A percentile compares a stretch with the other conserved stretches of the same genome.
phyloP scores from a whole-genome alignment of 2,888 invertebrate species.

The Athalia circularis region DNA sequence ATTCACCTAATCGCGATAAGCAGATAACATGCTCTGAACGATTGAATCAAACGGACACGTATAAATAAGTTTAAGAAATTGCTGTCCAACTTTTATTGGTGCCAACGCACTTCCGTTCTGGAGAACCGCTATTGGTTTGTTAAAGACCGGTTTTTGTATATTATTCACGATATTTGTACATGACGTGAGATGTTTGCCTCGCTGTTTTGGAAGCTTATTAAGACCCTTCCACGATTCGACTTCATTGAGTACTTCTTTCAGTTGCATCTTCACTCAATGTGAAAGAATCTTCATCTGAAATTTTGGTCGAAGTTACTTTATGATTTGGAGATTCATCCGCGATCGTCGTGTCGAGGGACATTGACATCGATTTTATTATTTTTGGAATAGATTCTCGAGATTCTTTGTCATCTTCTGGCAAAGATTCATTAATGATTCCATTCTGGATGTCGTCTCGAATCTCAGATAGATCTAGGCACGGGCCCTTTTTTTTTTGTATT shows the following conservation, averaged over 20 bases:
- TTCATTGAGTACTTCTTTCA: too few relatives aligned
- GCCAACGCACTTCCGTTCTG: too few relatives aligned
- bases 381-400: not conserved
- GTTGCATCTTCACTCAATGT: too few relatives aligned
- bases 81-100: not conserved
- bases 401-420: constrained; percentile 14
- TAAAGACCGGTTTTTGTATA: too few relatives aligned
- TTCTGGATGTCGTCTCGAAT: constrained; percentile 17
- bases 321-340: constrained; percentile 1
- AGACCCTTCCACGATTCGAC: too few relatives aligned
- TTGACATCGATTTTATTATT: not conserved
- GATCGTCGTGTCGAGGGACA: constrained; percentile 3
- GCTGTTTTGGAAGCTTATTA: too few relatives aligned
- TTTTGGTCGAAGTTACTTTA: not conserved
- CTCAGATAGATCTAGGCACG: not conserved
- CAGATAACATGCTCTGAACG: constrained; percentile 6
- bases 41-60: constrained; percentile 19
- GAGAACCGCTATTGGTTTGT: too few relatives aligned
- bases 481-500: not conserved
- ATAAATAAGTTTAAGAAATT: not conserved
- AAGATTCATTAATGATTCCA: constrained; percentile 6
- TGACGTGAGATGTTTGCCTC: too few relatives aligned
- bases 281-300: not conserved
- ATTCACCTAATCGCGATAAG: constrained; percentile 14
- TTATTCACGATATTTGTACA: too few relatives aligned